Evolutionary conservation across 2,888 invertebrate genomes (phyloP).

Genomic region (Hypomecis atomaria): DNA sequence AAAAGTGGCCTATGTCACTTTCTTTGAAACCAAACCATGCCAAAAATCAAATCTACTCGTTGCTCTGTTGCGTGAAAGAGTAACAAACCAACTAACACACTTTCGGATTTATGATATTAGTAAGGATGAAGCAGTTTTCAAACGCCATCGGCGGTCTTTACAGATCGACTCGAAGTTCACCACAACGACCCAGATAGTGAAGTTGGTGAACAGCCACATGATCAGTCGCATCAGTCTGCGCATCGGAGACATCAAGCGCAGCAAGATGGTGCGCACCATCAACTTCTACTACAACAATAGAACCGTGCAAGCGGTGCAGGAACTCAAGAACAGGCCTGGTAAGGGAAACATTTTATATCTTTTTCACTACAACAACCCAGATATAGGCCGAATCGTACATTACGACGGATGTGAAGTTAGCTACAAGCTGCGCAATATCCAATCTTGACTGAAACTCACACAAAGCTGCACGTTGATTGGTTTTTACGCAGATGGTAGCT

Average conservation of each 20-base stretch:
- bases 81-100: no score
- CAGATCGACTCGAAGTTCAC: slow-evolving; percentile 98
- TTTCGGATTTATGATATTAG: no score
- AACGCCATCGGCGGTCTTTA: slow-evolving; percentile 16
- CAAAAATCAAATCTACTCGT: no score
- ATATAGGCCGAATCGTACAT: no score
- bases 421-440: no score
- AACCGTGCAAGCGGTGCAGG: slow-evolving; percentile 97
- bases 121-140: background rate
- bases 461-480: no score
- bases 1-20: no score
- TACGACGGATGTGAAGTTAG: no score
- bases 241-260: slow-evolving; percentile 97
- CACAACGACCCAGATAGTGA: slow-evolving; percentile 98
- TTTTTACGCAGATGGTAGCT: no score
- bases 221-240: slow-evolving; percentile 97
- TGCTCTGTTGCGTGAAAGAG: no score
- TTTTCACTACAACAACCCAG: background rate
- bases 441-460: no score
- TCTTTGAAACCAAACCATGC: no score
- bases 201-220: slow-evolving; percentile 97
- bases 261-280: slow-evolving; percentile 98
- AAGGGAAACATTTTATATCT: slow-evolving; percentile 38
- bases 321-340: slow-evolving; percentile 96
- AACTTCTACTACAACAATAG: slow-evolving; percentile 99